Evolutionary conservation across 2,888 invertebrate species (phyloP), one percentile per base, ranked within the genome.

Genomic region (Macrosiphum euphorbiae): DNA sequence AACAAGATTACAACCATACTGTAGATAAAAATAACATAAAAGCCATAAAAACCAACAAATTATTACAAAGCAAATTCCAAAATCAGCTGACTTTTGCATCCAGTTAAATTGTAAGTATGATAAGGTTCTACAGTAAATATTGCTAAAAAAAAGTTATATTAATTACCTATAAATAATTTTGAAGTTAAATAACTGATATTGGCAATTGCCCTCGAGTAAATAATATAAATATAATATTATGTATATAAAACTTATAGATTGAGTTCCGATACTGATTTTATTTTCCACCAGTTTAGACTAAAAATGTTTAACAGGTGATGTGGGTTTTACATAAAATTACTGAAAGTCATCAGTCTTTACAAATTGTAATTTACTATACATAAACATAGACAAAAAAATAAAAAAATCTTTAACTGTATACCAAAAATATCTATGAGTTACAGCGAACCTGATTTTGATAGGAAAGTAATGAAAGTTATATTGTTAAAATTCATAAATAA

Each of bases 21-120:
- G 78, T 78, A 78, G 78, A 78, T 78, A 78, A 78, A 78, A 78
- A 78, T 78, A 78, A 78, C 35, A 78, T 78, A 78, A 78, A 78
- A 78, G 35, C 35, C 20, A 78, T 78, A 78, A 78, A 67, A 78
- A 35, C 78, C 35, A 20, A 78, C 78, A 78, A 35, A 78, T 78
- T 78, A 78, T 78, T 78, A 78, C 20, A 20, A 35, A 78, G 78
- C 20, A 78, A 35, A 78, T 78, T 35, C 11, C 20, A 78, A 78
- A 78, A 78, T 35, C 78, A 5, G 8, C 35, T 78, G 35, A 35
- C 35, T 78, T 78, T 78, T 78, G 8, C 11, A 35, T 78, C 35
- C 20, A 78, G 78, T 20, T 35, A 20, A 16, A 78, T 78, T 78
- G 35, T 78, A 20, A 35, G 78, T 78, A 78, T 35, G 78, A 78